Base-by-base conservation (phyloP, 2,888 invertebrate species). In the Diloba caeruleocephala region DNA sequence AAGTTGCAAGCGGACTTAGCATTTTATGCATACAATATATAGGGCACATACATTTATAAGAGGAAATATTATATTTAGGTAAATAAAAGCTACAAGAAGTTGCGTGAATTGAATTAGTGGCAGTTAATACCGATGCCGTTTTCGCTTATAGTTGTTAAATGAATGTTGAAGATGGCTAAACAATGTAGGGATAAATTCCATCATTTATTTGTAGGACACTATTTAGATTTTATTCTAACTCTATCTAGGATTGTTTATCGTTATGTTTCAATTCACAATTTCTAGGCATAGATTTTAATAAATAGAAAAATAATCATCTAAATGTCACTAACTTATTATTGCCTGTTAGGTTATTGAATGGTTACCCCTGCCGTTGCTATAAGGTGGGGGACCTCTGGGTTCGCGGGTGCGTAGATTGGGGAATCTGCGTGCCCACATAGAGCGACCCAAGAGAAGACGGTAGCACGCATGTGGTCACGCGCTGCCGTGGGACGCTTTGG, bases 101-200 rank as follows among this genome's bases (percentile, higher is more conserved):
- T 9, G 52, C 29, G 25, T 31, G 56, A 59, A 51, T 29, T 36
- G 59, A 54, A 67, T 78, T 78, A 80, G 71, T 72, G 46, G 71
- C 76, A 80, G 74, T 78, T 79, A 68, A 74, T 76, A 80, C 76
- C 77, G 55, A 67, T 0, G 39, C 45, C 28, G 29, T 32, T 51
- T 8, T 26, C 38, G 21, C 43, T 12, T 37, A 23, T 33, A 49
- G 29, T 39, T 53, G 61, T 67, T 52, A 67, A 52, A 3, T 23
- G 12, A 19, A 28, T 21, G 14, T n/a, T 25, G 14, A n/a, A 10
- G 19, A 8, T 29, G 10, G 13, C 32, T 44, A 31, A 25, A 32
- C 17, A 26, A 8, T 39, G 33, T 25, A 19, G 4, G 37, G 23
- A 29, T 26, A 21, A 59, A 26, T 43, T 52, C 31, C 33, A 46